These are phyloP conservation scores for Liasis olivaceus DNA, from an alignment of 2,797 vertebrate genomes.

Conservation along the genomic window DNA sequence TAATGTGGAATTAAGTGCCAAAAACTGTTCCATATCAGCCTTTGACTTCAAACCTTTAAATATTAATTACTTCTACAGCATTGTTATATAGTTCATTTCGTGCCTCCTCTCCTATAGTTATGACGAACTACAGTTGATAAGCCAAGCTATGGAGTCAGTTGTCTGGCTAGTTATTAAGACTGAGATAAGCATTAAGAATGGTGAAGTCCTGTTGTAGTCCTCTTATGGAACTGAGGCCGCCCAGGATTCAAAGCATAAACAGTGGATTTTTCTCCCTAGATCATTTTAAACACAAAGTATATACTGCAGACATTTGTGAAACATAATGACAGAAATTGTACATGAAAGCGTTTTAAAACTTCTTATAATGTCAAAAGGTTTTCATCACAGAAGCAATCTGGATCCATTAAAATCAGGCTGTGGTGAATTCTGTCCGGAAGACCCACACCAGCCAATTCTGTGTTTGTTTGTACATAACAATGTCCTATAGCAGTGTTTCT, in stretches of 20 bases:
- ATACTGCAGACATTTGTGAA: conserved; percentile 70
- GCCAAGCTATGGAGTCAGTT: conserved; percentile 79
- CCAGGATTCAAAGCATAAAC: conserved; percentile 74
- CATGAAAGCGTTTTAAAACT: conserved; percentile 41
- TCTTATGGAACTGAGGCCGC: conserved; percentile 65
- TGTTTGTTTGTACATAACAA: neutral
- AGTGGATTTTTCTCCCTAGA: conserved; percentile 72
- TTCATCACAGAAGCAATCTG: neutral
- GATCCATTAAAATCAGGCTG: conserved; percentile 2
- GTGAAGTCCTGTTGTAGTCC: conserved; percentile 75
- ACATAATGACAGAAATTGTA: conserved; percentile 54
- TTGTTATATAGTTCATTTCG: conserved; percentile 77
- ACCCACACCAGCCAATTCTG: neutral
- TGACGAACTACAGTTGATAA: conserved; percentile 82
- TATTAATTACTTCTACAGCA: conserved; percentile 72
- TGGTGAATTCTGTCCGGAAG: neutral
- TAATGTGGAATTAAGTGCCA: conserved; percentile 69
- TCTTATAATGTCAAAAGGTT: conserved; percentile 1
- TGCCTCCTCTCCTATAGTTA: conserved; percentile 75
- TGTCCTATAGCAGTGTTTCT: neutral
- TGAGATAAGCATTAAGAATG: conserved; percentile 77
- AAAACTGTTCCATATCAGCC: conserved; percentile 70
- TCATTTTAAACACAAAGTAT: conserved; percentile 67
- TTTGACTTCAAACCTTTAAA: conserved; percentile 76
- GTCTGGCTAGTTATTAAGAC: conserved; percentile 82